Percentiles rank a stretch among this genome's conserved stretches.
phyloP scores from a whole-genome alignment of 1,140 invertebrate genomes.

The Battus philenor region DNA sequence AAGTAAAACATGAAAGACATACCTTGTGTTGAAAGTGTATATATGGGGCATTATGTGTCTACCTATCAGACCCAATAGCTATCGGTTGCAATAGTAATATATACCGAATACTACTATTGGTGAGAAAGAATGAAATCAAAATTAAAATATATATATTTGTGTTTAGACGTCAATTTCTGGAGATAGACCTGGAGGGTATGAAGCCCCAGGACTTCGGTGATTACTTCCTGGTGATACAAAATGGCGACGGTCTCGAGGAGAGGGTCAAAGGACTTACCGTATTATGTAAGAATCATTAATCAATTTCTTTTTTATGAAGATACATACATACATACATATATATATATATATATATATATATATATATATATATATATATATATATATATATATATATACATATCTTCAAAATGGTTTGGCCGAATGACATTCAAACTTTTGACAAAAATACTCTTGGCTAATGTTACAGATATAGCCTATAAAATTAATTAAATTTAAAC shows the following conservation, averaged over 20 bases:
- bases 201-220: conserved; percentile 43
- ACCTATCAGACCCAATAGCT: no score
- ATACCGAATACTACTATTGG: no score
- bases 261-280: conserved; percentile 32
- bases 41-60: no score
- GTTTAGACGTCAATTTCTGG: conserved; percentile 31
- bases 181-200: conserved; percentile 34
- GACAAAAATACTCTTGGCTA: no score
- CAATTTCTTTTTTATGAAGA: neutral
- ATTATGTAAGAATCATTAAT: conserved; percentile 26
- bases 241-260: conserved; percentile 42
- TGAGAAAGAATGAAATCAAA: no score
- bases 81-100: no score
- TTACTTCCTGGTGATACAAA: conserved; percentile 46
- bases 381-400: neutral
- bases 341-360: neutral
- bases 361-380: neutral
- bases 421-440: no score
- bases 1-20: no score
- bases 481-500: no score
- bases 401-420: neutral
- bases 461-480: no score
- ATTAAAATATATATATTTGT: no score
- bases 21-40: no score
- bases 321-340: neutral